Base-by-base conservation (phyloP, 2,113 vertebrate genomes). In the Poeciliopsis prolifica region DNA sequence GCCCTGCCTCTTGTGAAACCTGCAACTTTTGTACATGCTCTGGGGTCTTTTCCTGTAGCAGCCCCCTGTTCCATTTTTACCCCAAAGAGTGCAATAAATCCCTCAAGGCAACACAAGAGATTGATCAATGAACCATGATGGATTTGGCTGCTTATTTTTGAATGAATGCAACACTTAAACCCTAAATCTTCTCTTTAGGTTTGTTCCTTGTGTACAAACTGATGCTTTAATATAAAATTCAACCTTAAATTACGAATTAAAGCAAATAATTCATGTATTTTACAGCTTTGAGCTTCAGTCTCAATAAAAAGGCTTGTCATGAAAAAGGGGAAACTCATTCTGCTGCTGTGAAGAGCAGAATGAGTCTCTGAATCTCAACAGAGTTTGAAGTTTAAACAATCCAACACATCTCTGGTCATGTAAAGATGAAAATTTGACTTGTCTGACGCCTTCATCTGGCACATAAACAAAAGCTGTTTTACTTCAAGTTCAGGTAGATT, bases 1-100 rank as follows among this genome's bases (percentile, higher is more conserved):
- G 61, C 30, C 44, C 75, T 61, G 72, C 70, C 64, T 77, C 82
- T 92, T 91, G 84, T 90, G 90, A 93, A 91, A 94, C 73, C 40
- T 51, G 63, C 11, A 33, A 83, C 83, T 70, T 68, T 70, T 82
- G 68, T 69, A 64, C 83, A 80, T 48, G 64, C 62, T 61, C 74
- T 63, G 1, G 17, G 14, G 71, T 79, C 67, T 83, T 80, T 87
- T 91, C 88, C 83, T 89, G 85, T 77, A 74, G 64, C 75, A 2
- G 75, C 66, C 60, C 44, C 48, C 24, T 37, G 68, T 29, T 65
- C 4, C 8, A 28, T 37, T 54, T 30, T 65, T 30, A 19, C 12
- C 30, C 62, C 35, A 37, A n/a, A 19, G 10, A 33, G 10, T 26
- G 17, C 24, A 26, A 9, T 5, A 31, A 61, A 26, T 8, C 1